Percentiles rank a stretch among this genome's conserved stretches.
phyloP scores from a whole-genome alignment of 1,140 invertebrate genomes.

The Parapsyche elsis region DNA sequence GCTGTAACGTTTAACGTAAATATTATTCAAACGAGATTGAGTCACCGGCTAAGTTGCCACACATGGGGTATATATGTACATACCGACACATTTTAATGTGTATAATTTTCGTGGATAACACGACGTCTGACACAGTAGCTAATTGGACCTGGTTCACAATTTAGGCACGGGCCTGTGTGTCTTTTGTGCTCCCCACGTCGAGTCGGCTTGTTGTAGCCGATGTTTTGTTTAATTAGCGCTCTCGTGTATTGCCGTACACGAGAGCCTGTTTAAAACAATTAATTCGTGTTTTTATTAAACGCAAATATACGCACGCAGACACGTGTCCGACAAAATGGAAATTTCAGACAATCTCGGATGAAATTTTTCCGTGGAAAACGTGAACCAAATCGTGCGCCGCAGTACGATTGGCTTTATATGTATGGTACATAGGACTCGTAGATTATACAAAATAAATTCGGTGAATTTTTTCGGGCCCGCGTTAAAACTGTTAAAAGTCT shows the following conservation, averaged over 20 bases:
- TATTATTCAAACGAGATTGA: constrained; percentile 19
- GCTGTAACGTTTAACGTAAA: background rate
- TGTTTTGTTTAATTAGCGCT: constrained; percentile 20
- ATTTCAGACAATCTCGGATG: background rate
- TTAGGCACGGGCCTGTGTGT: background rate
- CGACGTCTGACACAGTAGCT: background rate
- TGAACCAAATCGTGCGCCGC: too few relatives aligned
- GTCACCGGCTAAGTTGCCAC: background rate
- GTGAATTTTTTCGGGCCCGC: too few relatives aligned
- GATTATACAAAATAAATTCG: too few relatives aligned
- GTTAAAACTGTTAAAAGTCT: too few relatives aligned
- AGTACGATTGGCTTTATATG: too few relatives aligned
- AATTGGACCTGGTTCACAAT: background rate
- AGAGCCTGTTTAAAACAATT: background rate
- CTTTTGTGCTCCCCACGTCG: background rate
- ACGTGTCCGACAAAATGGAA: background rate
- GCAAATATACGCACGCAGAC: background rate
- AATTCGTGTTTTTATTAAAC: background rate
- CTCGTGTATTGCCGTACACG: background rate
- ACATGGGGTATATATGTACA: background rate
- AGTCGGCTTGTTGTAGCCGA: background rate
- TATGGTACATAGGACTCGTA: too few relatives aligned
- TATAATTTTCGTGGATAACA: background rate
- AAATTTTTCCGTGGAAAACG: too few relatives aligned
- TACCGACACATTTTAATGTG: background rate